Base-by-base conservation (phyloP, 1,140 invertebrate species). In the Nixonia krombeini region DNA sequence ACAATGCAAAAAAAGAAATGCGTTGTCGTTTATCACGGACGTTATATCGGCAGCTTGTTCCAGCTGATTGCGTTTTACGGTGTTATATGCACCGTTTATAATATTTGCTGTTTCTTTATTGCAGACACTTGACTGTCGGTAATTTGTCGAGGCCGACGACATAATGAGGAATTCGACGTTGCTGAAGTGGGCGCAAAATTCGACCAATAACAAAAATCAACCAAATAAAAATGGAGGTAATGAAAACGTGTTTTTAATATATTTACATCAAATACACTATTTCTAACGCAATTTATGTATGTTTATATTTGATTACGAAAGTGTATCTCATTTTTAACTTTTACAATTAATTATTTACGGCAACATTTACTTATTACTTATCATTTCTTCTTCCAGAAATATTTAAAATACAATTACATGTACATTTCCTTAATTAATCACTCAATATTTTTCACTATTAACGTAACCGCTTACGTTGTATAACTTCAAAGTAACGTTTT, bases 151-250 rank as follows among this genome's bases (percentile, higher is more conserved):
- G 35, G 9, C 56, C 55, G 62, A 55, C 49, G 62, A 65, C 40
- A 78, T 69, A 58, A 88, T 89, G 86, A 88, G 87, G 68, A 89
- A 88, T 81, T 87, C 87, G 28, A 87, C 86, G 61, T 64, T 89
- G 17, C 74, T 89, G 31, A 87, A 88, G 74, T 89, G 88, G 88
- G 84, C 87, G 29, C 87, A 88, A 35, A 88, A 88, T 73, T 86
- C 86, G 13, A 81, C 84, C 28, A 87, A 88, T 51, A 87, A 86
- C 69, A 86, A 86, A 76, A 85, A 82, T 75, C 80, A 83, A 61
- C 71, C 80, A 9, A 78, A 67, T 38, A 85, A 84, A 75, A 84
- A 83, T 73, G 83, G 83, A 75, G 76, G 76, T 79, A 28, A 72
- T 12, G n/a, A n/a, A n/a, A n/a, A n/a, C n/a, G n/a, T n/a, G n/a